Conservation (phyloP, 2,888 invertebrate genomes). For the Azorinus chamasolen region DNA sequence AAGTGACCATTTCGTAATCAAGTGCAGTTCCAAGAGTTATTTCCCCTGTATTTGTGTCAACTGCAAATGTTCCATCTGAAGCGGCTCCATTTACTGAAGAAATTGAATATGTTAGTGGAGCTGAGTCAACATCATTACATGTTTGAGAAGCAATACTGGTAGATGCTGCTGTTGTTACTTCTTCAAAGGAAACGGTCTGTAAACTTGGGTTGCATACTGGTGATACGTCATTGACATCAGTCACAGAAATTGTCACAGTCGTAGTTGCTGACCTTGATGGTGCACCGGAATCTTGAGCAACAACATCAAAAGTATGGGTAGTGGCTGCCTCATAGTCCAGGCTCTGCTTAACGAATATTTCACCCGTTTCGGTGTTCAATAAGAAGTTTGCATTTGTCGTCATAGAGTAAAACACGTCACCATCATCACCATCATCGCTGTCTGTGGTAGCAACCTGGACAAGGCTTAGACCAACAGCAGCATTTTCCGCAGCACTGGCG, state of each 20-base stretch:
- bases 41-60: conserved; percentile 56
- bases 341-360: conserved; percentile 64
- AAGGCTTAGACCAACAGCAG: conserved; percentile 64
- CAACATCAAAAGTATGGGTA: conserved; percentile 56
- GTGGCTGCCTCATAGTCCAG: conserved; percentile 74
- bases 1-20: conserved; percentile 43
- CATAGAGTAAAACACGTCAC: conserved; percentile 67
- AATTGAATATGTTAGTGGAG: conserved; percentile 66
- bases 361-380: conserved; percentile 67
- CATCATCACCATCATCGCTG: conserved; percentile 70
- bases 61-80: conserved; percentile 53
- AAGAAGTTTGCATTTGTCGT: conserved; percentile 55
- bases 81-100: conserved; percentile 60
- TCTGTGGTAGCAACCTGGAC: conserved; percentile 70
- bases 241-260: conserved; percentile 93
- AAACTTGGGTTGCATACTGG: conserved; percentile 67
- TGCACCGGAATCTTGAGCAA: conserved; percentile 70
- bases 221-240: conserved; percentile 92
- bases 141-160: conserved; percentile 59
- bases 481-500: conserved; percentile 53
- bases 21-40: conserved; percentile 53
- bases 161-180: conserved; percentile 46
- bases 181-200: conserved; percentile 63
- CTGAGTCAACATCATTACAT: conserved; percentile 71
- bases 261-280: conserved; percentile 89